phyloP scores from a whole-genome alignment of 2,888 invertebrate genomes.

The Pseudanteris insignis region DNA sequence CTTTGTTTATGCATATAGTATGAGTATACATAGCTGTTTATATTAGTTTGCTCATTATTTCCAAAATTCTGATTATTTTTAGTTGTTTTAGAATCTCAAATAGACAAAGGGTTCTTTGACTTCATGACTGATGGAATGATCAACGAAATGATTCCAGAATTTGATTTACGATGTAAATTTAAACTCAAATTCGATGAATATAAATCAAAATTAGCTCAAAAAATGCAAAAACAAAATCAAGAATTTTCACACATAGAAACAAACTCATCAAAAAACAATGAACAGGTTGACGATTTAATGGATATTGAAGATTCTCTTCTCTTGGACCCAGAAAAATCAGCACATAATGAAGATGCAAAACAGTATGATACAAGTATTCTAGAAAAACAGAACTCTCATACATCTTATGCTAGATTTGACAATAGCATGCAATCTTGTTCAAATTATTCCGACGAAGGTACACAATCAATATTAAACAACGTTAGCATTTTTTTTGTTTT shows the following conservation, averaged over 20 bases:
- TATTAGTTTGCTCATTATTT: no score
- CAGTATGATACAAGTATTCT: slow-evolving; percentile 7
- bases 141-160: slow-evolving; percentile 32
- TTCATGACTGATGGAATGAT: slow-evolving; percentile 42
- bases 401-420: slow-evolving; percentile 9
- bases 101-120: slow-evolving; percentile 34
- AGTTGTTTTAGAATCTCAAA: slow-evolving; percentile 26
- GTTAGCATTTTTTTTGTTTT: no score
- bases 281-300: slow-evolving; percentile 36
- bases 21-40: no score
- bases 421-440: slow-evolving; percentile 35
- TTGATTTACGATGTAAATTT: slow-evolving; percentile 31
- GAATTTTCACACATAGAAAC: slow-evolving; percentile 5
- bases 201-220: slow-evolving; percentile 21
- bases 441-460: slow-evolving; percentile 37
- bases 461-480: neutral
- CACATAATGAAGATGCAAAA: slow-evolving; percentile 13
- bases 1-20: no score
- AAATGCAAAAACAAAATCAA: slow-evolving; percentile 7
- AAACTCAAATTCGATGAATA: slow-evolving; percentile 39
- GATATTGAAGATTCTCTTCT: slow-evolving; percentile 34
- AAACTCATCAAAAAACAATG: slow-evolving; percentile 12
- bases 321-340: slow-evolving; percentile 26
- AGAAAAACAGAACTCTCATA: slow-evolving; percentile 20
- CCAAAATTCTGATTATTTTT: no score